These are phyloP conservation scores for Frankliniella intonsa DNA, from an alignment of 2,888 invertebrate species.

Conservation along the genomic window DNA sequence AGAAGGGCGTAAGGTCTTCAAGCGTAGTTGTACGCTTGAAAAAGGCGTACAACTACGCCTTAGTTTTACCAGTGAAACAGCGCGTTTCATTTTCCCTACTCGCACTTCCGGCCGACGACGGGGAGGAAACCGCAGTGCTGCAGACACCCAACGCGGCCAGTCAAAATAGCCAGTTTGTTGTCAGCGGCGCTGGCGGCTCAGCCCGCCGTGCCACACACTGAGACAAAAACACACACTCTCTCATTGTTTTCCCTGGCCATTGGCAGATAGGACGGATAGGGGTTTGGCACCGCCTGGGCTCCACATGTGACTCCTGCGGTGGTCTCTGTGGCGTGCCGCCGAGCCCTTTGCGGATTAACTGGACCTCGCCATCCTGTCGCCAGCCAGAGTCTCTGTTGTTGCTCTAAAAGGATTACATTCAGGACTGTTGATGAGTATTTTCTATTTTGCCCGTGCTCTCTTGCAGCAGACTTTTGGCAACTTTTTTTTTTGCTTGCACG, in stretches of 20 bases:
- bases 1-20: no score
- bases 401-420: not conserved
- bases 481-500: not conserved
- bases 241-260: not conserved
- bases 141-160: no score
- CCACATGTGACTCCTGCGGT: not conserved
- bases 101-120: no score
- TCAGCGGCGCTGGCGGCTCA: no score
- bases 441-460: no score
- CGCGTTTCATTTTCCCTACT: no score
- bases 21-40: no score
- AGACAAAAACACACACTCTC: not conserved
- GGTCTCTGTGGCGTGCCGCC: not conserved
- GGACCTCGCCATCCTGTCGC: not conserved
- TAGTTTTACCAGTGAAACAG: no score
- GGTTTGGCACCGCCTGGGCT: not conserved
- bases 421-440: no score
- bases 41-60: no score
- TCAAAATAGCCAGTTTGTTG: no score
- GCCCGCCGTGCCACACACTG: not conserved
- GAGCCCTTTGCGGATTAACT: not conserved
- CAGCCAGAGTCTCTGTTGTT: not conserved
- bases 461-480: not conserved
- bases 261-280: not conserved
- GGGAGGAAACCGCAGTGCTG: no score